Evolutionary conservation across 2,797 vertebrate genomes (phyloP).

Genomic region (Parotocinclus haroldoi): DNA sequence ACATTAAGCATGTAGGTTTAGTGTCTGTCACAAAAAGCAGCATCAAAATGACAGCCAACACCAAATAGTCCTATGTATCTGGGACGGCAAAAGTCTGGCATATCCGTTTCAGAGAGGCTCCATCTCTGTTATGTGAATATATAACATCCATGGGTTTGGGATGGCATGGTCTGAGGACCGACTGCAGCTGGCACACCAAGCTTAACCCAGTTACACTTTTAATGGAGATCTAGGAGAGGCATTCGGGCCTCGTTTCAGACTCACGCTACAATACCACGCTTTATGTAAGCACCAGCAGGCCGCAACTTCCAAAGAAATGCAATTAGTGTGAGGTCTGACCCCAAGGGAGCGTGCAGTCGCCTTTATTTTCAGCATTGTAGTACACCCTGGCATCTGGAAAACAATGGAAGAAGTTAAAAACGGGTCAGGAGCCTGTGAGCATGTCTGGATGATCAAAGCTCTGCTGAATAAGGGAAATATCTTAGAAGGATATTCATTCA

Average conservation of each 20-base stretch:
- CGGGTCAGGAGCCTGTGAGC: conserved; percentile 1
- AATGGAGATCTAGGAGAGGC: conserved; percentile 15
- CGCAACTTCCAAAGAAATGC: conserved; percentile 15
- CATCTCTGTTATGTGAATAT: too few relatives aligned
- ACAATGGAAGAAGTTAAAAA: conserved; percentile 22
- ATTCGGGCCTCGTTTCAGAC: conserved; percentile 14
- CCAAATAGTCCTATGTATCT: background rate
- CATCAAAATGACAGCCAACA: conserved; percentile 10
- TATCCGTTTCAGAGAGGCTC: conserved; percentile 8
- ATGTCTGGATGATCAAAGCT: background rate
- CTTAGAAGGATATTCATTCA: too few relatives aligned
- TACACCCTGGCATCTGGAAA: conserved; percentile 8
- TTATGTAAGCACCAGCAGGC: conserved; percentile 12
- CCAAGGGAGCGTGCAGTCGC: conserved; percentile 1
- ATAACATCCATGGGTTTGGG: too few relatives aligned
- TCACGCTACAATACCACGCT: conserved; percentile 21
- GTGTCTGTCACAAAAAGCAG: background rate
- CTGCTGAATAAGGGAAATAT: conserved; percentile 4
- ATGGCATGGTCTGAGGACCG: too few relatives aligned
- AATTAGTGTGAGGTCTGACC: conserved; percentile 14
- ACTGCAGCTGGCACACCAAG: conserved; percentile 29
- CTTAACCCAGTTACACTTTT: conserved; percentile 32
- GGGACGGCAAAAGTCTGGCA: conserved; percentile 12
- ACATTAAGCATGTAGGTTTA: background rate
- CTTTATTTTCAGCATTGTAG: conserved; percentile 19